Conservation (phyloP, 2,113 vertebrate species). For the Scolopax mira region DNA sequence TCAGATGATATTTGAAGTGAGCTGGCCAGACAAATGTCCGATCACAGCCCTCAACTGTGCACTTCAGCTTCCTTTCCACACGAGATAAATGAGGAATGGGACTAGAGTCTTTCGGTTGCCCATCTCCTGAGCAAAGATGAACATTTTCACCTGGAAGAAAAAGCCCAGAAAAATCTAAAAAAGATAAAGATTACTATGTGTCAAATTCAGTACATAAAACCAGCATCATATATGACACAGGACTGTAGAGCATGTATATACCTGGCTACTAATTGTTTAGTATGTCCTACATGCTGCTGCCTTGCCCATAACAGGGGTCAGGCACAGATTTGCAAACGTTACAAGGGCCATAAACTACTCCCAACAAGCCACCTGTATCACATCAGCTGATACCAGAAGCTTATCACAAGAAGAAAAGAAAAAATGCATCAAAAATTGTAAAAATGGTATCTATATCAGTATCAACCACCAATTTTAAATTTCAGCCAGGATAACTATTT, state of each 20-base stretch:
- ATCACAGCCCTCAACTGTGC: constrained; percentile 93
- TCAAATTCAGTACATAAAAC: background rate
- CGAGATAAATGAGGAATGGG: constrained; percentile 75
- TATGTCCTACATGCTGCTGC: background rate
- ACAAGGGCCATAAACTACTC: background rate
- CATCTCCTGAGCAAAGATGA: constrained; percentile 83
- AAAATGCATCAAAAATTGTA: background rate
- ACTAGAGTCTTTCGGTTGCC: constrained; percentile 79
- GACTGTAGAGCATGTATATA: background rate
- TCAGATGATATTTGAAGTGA: constrained; percentile 97
- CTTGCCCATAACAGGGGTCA: background rate
- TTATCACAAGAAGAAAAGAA: background rate
- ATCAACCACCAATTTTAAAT: background rate
- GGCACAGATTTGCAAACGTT: background rate
- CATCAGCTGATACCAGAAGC: background rate
- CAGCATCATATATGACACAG: background rate
- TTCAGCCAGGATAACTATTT: background rate
- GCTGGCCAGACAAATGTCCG: constrained; percentile 95
- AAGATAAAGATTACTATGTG: background rate
- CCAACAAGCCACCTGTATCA: background rate
- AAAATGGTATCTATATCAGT: background rate
- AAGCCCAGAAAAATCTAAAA: background rate
- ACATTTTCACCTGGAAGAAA: constrained; percentile 84
- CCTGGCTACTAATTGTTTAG: background rate
- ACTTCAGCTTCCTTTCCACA: constrained; percentile 88